phyloP scores from a whole-genome alignment of 2,888 invertebrate species.

The Drosophila rubida region DNA sequence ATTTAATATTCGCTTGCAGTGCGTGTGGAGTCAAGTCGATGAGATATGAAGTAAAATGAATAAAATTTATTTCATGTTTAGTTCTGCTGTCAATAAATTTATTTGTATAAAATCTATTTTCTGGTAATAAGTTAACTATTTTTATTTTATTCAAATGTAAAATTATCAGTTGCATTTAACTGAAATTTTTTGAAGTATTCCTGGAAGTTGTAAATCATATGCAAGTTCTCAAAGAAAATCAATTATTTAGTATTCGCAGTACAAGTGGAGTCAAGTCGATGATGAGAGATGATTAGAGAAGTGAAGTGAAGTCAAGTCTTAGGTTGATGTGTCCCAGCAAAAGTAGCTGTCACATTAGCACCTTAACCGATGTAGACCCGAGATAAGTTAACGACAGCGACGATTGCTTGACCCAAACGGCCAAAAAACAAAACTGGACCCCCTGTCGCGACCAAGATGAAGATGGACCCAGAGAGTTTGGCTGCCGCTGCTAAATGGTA shows the following conservation, averaged over 20 bases:
- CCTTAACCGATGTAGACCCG: conserved; percentile 73
- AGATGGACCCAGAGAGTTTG: conserved; percentile 33
- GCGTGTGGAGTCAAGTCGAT: too few species aligned
- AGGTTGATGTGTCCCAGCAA: conserved; percentile 43
- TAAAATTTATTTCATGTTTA: too few species aligned
- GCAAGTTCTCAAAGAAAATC: conserved; percentile 45
- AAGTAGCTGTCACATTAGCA: conserved; percentile 81
- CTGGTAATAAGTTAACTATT: too few species aligned
- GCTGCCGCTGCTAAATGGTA: conserved; percentile 13
- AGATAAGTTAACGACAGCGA: conserved; percentile 75
- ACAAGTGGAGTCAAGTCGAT: neutral
- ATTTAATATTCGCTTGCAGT: too few species aligned
- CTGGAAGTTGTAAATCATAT: too few species aligned
- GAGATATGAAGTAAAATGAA: too few species aligned
- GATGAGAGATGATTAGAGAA: conserved; percentile 1
- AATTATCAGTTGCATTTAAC: too few species aligned
- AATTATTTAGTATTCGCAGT: conserved; percentile 78
- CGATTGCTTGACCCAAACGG: conserved; percentile 43
- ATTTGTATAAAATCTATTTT: too few species aligned
- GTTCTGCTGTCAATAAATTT: too few species aligned
- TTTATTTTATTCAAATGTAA: too few species aligned
- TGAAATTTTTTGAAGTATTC: too few species aligned
- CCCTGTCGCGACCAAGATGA: conserved; percentile 45
- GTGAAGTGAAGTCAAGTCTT: conserved; percentile 25
- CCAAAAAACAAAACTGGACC: conserved; percentile 34